phyloP scores from a whole-genome alignment of 2,113 vertebrate genomes.

The Sterna hirundo region DNA sequence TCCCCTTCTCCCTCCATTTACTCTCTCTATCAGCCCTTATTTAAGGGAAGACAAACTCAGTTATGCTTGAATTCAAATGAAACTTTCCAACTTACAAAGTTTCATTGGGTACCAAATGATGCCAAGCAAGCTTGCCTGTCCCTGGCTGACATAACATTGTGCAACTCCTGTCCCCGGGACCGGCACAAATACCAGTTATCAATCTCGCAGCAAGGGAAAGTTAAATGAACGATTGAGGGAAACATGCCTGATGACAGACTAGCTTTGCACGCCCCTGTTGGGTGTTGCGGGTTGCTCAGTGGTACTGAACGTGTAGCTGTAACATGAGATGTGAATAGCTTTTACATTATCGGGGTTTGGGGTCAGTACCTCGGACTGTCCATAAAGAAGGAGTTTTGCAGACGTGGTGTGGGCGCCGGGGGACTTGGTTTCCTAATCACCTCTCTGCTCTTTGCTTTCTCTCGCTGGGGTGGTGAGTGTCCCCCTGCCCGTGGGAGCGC shows the following conservation, averaged over 20 bases:
- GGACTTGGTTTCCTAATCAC: background rate
- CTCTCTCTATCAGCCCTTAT: background rate
- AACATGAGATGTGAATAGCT: slow-evolving; percentile 3
- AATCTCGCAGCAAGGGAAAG: background rate
- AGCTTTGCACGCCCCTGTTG: background rate
- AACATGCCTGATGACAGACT: background rate
- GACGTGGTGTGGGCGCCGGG: accelerated
- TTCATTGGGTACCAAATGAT: slow-evolving; percentile 63
- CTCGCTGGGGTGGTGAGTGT: background rate
- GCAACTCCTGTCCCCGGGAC: background rate
- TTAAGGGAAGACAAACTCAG: slow-evolving; percentile 37
- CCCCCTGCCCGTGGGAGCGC: background rate
- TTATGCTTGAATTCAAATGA: slow-evolving; percentile 28
- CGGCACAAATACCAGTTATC: background rate
- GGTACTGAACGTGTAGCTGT: background rate
- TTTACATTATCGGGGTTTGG: background rate
- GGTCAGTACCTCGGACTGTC: slow-evolving; percentile 1
- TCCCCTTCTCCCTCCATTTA: background rate
- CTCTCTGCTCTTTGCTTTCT: background rate
- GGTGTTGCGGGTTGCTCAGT: background rate
- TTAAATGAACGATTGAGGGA: slow-evolving; percentile 9
- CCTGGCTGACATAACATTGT: background rate
- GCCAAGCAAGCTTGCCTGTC: slow-evolving; percentile 8
- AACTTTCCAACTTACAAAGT: slow-evolving; percentile 31
- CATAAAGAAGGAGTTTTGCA: background rate